A percentile compares a stretch with the other conserved stretches of the same genome.
phyloP scores from a whole-genome alignment of 2,797 vertebrate species.

The Coregonus ussuriensis region DNA sequence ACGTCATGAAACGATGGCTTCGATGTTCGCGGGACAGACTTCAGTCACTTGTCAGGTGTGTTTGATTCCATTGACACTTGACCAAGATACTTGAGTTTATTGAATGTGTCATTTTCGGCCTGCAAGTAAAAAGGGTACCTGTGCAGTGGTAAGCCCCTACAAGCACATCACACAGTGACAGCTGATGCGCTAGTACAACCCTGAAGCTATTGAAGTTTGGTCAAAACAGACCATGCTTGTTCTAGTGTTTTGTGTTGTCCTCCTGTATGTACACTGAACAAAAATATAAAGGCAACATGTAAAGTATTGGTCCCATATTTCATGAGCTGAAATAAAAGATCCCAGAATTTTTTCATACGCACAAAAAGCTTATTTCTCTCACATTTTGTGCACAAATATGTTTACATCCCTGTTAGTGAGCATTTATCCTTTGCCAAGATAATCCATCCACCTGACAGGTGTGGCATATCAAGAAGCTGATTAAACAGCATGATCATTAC shows the following conservation, averaged over 20 bases:
- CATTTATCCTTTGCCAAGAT: too few species aligned
- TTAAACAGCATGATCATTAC: too few species aligned
- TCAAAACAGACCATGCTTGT: conserved; percentile 45
- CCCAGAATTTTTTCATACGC: too few species aligned
- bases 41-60: conserved; percentile 69
- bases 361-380: too few species aligned
- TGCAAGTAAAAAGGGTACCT: conserved; percentile 76
- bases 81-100: conserved; percentile 77
- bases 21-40: conserved; percentile 46
- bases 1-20: conserved; percentile 59
- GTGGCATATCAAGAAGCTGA: too few species aligned
- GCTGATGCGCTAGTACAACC: conserved; percentile 67
- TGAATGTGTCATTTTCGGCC: conserved; percentile 84
- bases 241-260: conserved; percentile 11
- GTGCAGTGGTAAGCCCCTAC: conserved; percentile 60
- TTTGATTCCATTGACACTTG: conserved; percentile 67
- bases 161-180: conserved; percentile 69
- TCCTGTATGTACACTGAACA: too few species aligned
- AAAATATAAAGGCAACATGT: too few species aligned
- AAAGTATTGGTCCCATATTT: too few species aligned
- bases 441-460: too few species aligned
- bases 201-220: conserved; percentile 54
- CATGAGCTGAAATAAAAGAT: too few species aligned
- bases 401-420: too few species aligned
- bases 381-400: too few species aligned